Evolutionary conservation across 2,888 invertebrate genomes (phyloP).

Genomic region (Pheosia gnoma): DNA sequence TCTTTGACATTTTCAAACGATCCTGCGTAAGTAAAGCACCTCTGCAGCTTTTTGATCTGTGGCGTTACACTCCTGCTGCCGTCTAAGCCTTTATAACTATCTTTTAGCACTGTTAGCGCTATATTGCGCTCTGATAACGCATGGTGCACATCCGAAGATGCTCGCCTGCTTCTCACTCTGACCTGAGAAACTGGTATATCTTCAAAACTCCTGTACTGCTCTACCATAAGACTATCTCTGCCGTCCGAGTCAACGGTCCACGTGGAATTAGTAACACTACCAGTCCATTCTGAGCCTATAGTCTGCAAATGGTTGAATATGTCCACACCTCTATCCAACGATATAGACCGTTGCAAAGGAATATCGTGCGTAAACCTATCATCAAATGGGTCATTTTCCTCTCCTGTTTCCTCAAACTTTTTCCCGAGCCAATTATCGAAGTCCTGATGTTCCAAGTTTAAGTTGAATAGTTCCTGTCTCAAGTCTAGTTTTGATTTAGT

Average conservation of each 20-base stretch:
- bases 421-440: constrained; percentile 68
- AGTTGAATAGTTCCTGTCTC: constrained; percentile 65
- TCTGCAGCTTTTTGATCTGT: constrained; percentile 65
- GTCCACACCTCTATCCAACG: constrained; percentile 69
- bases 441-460: constrained; percentile 63
- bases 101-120: constrained; percentile 60
- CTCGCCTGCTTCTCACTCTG: constrained; percentile 70
- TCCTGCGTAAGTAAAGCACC: constrained; percentile 64
- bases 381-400: constrained; percentile 40
- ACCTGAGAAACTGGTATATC: constrained; percentile 73
- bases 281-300: constrained; percentile 62
- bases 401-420: constrained; percentile 57
- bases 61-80: constrained; percentile 54
- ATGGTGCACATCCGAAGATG: constrained; percentile 61
- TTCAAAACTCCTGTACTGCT: constrained; percentile 68
- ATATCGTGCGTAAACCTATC: constrained; percentile 63
- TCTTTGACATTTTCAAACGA: constrained; percentile 50
- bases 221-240: constrained; percentile 41
- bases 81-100: constrained; percentile 65
- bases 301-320: constrained; percentile 65
- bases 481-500: constrained; percentile 60
- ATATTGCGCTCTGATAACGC: constrained; percentile 49
- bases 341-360: constrained; percentile 68
- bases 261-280: constrained; percentile 51
- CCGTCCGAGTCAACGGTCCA: constrained; percentile 66